Evolutionary conservation across 2,888 invertebrate species (phyloP).

Genomic region (Andrena fulva): DNA sequence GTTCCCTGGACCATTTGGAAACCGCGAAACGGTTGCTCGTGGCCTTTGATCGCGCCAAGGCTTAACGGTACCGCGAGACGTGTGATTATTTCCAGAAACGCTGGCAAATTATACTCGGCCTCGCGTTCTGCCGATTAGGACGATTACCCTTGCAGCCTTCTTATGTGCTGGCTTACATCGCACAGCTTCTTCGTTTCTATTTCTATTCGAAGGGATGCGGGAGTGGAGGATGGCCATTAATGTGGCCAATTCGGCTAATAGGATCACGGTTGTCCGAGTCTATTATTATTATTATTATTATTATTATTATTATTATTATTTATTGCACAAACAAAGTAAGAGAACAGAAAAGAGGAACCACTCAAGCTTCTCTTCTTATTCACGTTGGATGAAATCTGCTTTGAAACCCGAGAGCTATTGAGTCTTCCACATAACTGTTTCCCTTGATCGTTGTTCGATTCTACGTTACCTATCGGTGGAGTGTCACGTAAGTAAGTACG

Average conservation of each 20-base stretch:
- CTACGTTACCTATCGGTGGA: background rate
- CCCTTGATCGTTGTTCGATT: too few species aligned
- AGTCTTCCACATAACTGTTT: too few species aligned
- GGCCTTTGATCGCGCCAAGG: conserved; percentile 48
- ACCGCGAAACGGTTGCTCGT: conserved; percentile 40
- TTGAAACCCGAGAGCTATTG: too few species aligned
- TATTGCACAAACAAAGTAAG: too few species aligned
- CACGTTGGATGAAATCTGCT: too few species aligned
- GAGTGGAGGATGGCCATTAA: background rate
- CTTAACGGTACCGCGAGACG: conserved; percentile 63
- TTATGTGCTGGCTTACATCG: background rate
- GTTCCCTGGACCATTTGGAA: conserved; percentile 23
- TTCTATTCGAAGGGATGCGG: background rate
- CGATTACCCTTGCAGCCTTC: background rate
- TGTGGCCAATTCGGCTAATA: background rate
- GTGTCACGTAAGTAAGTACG: background rate
- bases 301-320: too few species aligned
- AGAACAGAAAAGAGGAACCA: too few species aligned
- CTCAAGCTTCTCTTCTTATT: too few species aligned
- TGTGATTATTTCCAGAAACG: conserved; percentile 56
- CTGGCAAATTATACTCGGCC: conserved; percentile 34
- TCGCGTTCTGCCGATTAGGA: conserved; percentile 17
- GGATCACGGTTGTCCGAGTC: background rate
- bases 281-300: too few species aligned
- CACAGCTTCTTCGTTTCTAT: background rate